Conservation (phyloP, 2,888 invertebrate species). For the Dolichopus griseipennis region DNA sequence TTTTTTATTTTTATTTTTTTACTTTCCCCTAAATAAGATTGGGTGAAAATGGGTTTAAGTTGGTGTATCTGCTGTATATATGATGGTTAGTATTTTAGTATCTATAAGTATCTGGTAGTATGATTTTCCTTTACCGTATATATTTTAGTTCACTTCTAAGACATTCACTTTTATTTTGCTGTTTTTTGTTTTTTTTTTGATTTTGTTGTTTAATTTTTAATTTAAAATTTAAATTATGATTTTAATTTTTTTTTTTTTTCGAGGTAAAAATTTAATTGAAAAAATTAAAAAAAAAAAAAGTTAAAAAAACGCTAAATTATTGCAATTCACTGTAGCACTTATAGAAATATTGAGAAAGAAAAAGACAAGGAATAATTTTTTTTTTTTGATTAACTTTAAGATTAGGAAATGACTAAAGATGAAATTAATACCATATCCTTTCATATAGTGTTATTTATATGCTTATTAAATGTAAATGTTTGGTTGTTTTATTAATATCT, state of each 20-base stretch:
- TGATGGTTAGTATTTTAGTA: too few species aligned
- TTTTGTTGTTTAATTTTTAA: not conserved
- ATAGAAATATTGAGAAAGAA: not conserved
- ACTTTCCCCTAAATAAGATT: not conserved
- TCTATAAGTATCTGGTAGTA: not conserved
- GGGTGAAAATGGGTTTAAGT: not conserved
- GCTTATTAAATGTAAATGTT: too few species aligned
- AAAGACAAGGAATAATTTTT: too few species aligned
- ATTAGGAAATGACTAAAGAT: too few species aligned
- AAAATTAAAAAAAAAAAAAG: not conserved
- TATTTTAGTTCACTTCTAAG: too few species aligned
- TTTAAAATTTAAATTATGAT: slow-evolving; percentile 1
- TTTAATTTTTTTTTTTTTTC: too few species aligned
- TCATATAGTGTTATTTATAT: too few species aligned
- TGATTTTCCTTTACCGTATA: not conserved
- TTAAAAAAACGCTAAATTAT: not conserved
- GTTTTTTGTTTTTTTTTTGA: not conserved
- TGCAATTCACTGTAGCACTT: not conserved
- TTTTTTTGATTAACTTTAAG: too few species aligned
- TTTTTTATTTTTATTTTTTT: not conserved
- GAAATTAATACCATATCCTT: too few species aligned
- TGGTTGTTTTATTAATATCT: too few species aligned
- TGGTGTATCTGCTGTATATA: too few species aligned
- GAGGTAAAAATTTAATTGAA: not conserved
- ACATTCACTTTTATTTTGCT: not conserved